Evolutionary conservation across 2,888 invertebrate species (phyloP).

Genomic region (Euplexia lucipara): DNA sequence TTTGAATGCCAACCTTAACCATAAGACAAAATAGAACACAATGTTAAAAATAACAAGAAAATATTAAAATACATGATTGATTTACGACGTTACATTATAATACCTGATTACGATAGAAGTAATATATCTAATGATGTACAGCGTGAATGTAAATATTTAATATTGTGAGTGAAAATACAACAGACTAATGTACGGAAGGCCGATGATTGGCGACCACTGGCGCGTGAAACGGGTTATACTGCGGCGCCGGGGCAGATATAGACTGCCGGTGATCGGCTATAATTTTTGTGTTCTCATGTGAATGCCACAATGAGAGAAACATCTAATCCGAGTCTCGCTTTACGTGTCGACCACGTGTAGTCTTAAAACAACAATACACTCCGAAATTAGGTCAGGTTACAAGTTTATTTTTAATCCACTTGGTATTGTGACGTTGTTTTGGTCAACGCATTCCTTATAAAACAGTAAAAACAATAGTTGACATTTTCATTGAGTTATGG

Average conservation of each 20-base stretch:
- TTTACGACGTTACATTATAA: slow-evolving; percentile 24
- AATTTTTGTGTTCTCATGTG: slow-evolving; percentile 87
- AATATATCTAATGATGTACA: slow-evolving; percentile 30
- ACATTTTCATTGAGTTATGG: slow-evolving; percentile 21
- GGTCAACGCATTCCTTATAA: slow-evolving; percentile 39
- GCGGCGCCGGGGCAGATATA: slow-evolving; percentile 85
- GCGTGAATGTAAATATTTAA: slow-evolving; percentile 57
- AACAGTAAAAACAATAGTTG: slow-evolving; percentile 24
- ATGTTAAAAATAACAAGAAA: too few species aligned
- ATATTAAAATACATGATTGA: slow-evolving; percentile 16
- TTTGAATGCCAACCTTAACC: too few species aligned
- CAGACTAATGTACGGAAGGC: slow-evolving; percentile 65
- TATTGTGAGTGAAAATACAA: slow-evolving; percentile 36
- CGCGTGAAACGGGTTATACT: slow-evolving; percentile 90
- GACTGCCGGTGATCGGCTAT: slow-evolving; percentile 90
- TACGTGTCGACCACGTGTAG: slow-evolving; percentile 63
- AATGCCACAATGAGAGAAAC: slow-evolving; percentile 84
- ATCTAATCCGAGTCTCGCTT: slow-evolving; percentile 70
- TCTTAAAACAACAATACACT: slow-evolving; percentile 66
- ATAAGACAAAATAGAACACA: background rate
- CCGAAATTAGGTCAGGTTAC: slow-evolving; percentile 66
- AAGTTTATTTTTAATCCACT: slow-evolving; percentile 59
- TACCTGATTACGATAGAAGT: slow-evolving; percentile 20
- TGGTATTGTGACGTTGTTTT: slow-evolving; percentile 40
- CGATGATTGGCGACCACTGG: slow-evolving; percentile 84